phyloP scores from a whole-genome alignment of 1,140 invertebrate genomes.

The Apis cerana region DNA sequence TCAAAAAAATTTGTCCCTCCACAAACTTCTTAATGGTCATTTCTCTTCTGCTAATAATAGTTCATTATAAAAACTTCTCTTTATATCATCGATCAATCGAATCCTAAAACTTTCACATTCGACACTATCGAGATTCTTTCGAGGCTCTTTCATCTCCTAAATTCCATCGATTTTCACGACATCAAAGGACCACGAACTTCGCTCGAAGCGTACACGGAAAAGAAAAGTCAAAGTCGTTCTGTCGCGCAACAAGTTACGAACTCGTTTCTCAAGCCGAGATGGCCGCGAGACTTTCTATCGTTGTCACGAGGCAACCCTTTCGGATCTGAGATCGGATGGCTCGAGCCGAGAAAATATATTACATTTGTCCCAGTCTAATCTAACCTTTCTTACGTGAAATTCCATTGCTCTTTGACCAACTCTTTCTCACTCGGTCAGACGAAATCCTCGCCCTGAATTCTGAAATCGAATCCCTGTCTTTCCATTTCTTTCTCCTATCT shows the following conservation, averaged over 20 bases:
- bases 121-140: neutral
- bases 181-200: neutral
- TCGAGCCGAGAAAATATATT: conserved; percentile 19
- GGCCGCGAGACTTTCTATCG: neutral
- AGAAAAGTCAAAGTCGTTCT: conserved; percentile 7
- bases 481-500: neutral
- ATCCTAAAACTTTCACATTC: neutral
- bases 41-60: too few relatives aligned
- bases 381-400: conserved; percentile 36
- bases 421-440: conserved; percentile 18
- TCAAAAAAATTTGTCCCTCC: too few relatives aligned
- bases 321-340: conserved; percentile 11
- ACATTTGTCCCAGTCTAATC: conserved; percentile 31
- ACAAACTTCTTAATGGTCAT: too few relatives aligned
- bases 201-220: too few relatives aligned
- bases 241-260: conserved; percentile 37
- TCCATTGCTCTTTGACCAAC: conserved; percentile 20
- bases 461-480: conserved; percentile 63
- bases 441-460: conserved; percentile 62
- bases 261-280: neutral
- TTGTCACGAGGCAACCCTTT: neutral
- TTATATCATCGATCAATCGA: neutral
- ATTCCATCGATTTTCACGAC: neutral
- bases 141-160: neutral
- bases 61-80: too few relatives aligned